Evolutionary conservation across 2,888 invertebrate genomes (phyloP).

Genomic region (Philaethria dido): DNA sequence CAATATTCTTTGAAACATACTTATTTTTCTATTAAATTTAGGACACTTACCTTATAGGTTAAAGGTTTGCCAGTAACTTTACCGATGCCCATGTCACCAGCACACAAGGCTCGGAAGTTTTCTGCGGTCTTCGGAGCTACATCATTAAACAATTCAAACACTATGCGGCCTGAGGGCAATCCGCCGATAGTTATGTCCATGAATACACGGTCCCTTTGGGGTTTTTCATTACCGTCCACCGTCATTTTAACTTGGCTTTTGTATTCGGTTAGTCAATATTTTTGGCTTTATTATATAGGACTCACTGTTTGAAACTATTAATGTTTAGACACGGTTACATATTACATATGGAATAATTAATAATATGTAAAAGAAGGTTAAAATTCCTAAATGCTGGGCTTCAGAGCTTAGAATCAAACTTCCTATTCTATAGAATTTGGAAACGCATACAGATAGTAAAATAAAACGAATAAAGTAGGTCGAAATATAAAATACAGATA

Average conservation of each 20-base stretch:
- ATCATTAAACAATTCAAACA: constrained; percentile 96
- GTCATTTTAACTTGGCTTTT: constrained; percentile 61
- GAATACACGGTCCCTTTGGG: constrained; percentile 90
- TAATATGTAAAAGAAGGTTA: neutral
- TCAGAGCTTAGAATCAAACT: neutral
- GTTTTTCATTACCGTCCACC: constrained; percentile 76
- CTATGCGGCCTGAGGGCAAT: constrained; percentile 90
- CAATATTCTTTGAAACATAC: neutral
- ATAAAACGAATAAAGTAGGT: neutral
- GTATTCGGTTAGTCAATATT: neutral
- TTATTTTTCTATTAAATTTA: neutral
- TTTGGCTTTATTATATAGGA: neutral
- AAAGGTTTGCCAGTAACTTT: constrained; percentile 92
- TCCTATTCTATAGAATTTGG: neutral
- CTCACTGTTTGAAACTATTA: neutral
- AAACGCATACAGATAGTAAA: neutral
- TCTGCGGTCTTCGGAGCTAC: constrained; percentile 95
- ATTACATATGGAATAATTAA: neutral
- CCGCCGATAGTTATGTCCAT: constrained; percentile 97
- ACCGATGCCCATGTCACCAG: constrained; percentile 95
- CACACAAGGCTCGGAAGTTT: constrained; percentile 96
- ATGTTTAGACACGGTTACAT: neutral
- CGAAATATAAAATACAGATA: neutral
- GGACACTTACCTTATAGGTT: constrained; percentile 89
- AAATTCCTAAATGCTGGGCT: neutral